Conservation (phyloP, 1,140 invertebrate genomes). For the Eriocheir sinensis region DNA sequence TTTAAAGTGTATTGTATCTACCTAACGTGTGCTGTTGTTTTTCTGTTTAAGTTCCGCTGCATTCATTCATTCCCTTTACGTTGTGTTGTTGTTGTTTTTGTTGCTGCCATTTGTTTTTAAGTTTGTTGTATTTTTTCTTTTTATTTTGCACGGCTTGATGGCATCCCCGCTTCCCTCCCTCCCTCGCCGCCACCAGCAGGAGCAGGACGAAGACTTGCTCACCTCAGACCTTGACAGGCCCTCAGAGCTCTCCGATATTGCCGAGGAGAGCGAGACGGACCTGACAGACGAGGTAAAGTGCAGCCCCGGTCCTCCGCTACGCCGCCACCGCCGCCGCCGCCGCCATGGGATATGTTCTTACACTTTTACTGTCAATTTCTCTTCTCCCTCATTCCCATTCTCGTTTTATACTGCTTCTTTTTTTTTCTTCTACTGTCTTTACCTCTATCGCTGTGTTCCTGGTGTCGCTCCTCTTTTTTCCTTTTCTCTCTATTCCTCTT, state of each 20-base stretch:
- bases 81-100: not conserved
- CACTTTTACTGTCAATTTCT: not conserved
- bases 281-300: slow-evolving; percentile 79
- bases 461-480: no score
- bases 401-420: not conserved
- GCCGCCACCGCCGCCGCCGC: not conserved
- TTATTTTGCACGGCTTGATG: slow-evolving; percentile 46
- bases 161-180: slow-evolving; percentile 35
- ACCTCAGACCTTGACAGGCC: slow-evolving; percentile 79
- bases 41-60: not conserved
- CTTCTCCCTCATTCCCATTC: not conserved
- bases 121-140: slow-evolving; percentile 23
- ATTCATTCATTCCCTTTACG: not conserved
- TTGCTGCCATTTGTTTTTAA: slow-evolving; percentile 8
- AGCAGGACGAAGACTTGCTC: slow-evolving; percentile 69
- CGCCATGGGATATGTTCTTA: no score
- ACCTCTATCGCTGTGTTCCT: no score
- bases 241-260: slow-evolving; percentile 83
- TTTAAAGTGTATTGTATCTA: no score
- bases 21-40: not conserved
- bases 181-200: slow-evolving; percentile 37
- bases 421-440: not conserved
- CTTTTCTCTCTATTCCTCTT: no score
- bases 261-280: slow-evolving; percentile 82
- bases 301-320: no score